A percentile compares a stretch with the other conserved stretches of the same genome.
Evolutionary conservation across 64 coral and sea anemone species (phyloP).

Genomic region (Platygyra sinensis): DNA sequence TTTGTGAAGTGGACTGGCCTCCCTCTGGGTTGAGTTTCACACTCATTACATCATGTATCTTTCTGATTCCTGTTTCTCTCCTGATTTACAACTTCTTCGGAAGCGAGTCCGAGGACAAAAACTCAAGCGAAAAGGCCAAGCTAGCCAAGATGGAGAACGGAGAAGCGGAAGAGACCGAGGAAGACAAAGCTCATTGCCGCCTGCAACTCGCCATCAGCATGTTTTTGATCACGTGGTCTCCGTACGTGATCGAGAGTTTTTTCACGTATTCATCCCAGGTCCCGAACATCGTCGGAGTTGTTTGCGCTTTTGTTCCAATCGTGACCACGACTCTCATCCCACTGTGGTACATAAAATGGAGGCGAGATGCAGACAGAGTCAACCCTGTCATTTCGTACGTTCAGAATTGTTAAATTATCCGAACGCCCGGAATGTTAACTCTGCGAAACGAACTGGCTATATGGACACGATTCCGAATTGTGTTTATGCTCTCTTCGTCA

Average conservation of each 20-base stretch:
- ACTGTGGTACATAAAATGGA: conserved; percentile 81
- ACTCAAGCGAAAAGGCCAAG: conserved; percentile 44
- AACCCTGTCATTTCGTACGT: background rate
- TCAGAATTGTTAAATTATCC: conserved; percentile 6
- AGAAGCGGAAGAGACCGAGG: conserved; percentile 28
- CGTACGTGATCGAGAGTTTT: conserved; percentile 96
- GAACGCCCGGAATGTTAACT: background rate
- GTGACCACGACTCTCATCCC: conserved; percentile 91
- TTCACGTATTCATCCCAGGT: conserved; percentile 60
- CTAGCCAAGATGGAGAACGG: conserved; percentile 33
- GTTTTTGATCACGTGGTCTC: conserved; percentile 88
- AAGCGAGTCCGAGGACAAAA: conserved; percentile 30
- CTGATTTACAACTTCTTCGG: conserved; percentile 84
- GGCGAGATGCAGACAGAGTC: conserved; percentile 36
- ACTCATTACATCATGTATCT: conserved; percentile 78
- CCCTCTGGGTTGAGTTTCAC: conserved; percentile 83
- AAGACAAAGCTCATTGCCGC: conserved; percentile 48
- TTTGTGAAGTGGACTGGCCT: conserved; percentile 93
- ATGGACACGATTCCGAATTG: no score
- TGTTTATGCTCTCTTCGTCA: no score
- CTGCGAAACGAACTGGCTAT: background rate
- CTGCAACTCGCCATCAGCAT: conserved; percentile 75
- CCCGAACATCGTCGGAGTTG: conserved; percentile 82
- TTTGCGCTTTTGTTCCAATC: conserved; percentile 92
- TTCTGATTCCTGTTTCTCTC: conserved; percentile 88